These are phyloP conservation scores for Cyanoderma ruficeps DNA, from an alignment of 2,113 vertebrate species.

Conservation along the genomic window DNA sequence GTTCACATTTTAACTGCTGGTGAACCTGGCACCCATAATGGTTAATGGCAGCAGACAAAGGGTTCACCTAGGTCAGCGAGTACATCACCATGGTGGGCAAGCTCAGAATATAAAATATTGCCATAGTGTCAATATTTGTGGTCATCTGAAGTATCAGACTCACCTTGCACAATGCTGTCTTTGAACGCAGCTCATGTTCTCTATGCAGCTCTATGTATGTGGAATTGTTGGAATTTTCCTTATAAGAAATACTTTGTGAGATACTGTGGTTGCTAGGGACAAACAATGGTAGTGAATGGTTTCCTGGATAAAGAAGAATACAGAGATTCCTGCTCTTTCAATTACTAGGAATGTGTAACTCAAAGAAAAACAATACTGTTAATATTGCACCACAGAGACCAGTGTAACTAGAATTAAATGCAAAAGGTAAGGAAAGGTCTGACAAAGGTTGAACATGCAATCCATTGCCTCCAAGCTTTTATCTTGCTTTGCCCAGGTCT, in stretches of 20 bases:
- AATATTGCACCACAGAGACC: background rate
- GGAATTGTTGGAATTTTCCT: background rate
- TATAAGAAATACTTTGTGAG: background rate
- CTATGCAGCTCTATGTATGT: background rate
- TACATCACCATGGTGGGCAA: accelerated
- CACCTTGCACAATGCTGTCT: background rate
- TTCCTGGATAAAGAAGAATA: background rate
- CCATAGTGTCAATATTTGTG: background rate
- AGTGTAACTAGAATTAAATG: background rate
- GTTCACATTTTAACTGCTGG: background rate
- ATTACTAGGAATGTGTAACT: background rate
- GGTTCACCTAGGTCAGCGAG: background rate
- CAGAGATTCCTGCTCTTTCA: background rate
- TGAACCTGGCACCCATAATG: background rate
- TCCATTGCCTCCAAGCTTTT: background rate
- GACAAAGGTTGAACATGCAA: background rate
- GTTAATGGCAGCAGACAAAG: background rate
- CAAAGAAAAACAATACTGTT: background rate
- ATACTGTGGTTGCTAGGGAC: background rate
- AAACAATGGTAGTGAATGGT: background rate
- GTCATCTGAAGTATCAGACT: background rate
- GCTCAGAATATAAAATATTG: background rate
- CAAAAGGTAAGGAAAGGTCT: background rate
- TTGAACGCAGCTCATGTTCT: background rate
- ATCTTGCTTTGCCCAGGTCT: background rate